Base-by-base conservation (phyloP, 2,888 invertebrate species). In the Polyommatus iphigenia region DNA sequence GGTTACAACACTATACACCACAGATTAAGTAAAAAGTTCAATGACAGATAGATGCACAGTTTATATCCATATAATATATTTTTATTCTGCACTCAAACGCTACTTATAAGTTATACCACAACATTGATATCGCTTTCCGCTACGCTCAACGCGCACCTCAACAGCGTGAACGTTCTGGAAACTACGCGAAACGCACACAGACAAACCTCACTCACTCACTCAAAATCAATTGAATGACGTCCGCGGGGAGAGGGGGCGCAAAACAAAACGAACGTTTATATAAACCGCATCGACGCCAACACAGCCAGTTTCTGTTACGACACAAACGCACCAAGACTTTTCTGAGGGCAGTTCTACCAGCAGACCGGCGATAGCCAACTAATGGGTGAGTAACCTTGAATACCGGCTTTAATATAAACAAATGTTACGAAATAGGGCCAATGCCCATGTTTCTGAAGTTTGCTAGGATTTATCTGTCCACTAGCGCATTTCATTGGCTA, bases 231-330 rank as follows among this genome's bases (percentile, higher is more conserved):
- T 82, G 86, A 87, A 88, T 93, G 93, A 93, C 92, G 92, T 87
- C 81, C 82, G 82, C 80, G 80, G 57, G 81, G 80, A 80, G 76
- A 81, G 82, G 81, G 78, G 82, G 84, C 85, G 80, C 81, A 50
- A 82, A 81, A 82, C 82, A 82, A 84, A 87, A 83, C 84, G 82
- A 81, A 84, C 81, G 88, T 89, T 90, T 93, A 93, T 91, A 94
- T 92, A 84, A 86, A 80, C 83, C 88, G 89, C 87, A 85, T 87
- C 83, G 79, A 87, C 88, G 84, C 88, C 83, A 80, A 80, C 57
- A 77, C 80, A 87, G 88, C 88, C 92, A 94, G 93, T 93, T 91
- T 87, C 83, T 82, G 85, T 91, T 85, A 81, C 85, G 87, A 89
- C 85, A 89, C 89, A 91, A 90, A 90, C 89, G 90, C 88, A 89